Evolutionary conservation across 2,797 vertebrate genomes (phyloP), one percentile per base, ranked within the genome.

Genomic region (Cossypha niveicapilla): DNA sequence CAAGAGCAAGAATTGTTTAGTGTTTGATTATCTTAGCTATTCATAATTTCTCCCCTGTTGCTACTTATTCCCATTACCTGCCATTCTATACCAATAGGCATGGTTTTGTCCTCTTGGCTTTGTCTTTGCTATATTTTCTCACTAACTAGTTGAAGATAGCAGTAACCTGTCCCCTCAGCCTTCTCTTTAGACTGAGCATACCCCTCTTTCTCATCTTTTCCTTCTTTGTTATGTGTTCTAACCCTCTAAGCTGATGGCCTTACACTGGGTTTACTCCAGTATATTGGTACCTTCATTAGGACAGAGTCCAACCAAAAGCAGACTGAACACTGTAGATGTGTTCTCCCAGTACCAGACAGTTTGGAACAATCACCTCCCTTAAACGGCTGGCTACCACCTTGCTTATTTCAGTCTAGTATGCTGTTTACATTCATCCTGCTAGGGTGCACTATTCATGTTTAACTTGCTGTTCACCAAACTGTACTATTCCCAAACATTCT

Each of bases 201-300:
- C 1, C 0, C 13, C 30, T 11, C 19, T 18, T 39, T 56, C 34
- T 50, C 22, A 35, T 11, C 10, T 61, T 68, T 56, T 72, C 48
- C 22, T 56, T 67, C 27, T 30, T 34, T 44, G 7, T 44, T 42
- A n/a, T 2, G 14, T 45, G 34, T 11, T 60, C n/a, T 11, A 86
- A 22, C 2, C 2, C 24, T 14, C 60, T 28, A 21, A 51, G 50
- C 28, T 51, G 50, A 51, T 30, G 10, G 27, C 32, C 21, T 34
- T 66, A 51, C 13, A 19, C 8, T 4, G 22, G 5, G 5, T 16
- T 66, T 19, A 42, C 23, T 58, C 10, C 54, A 68, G 9, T 39
- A 4, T 7, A 53, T 9, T 22, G 1, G 0, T 12, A 32, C 9
- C 45, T 61, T 74, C 35, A 54, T 13, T 21, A 7, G 23, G 65